Evolutionary conservation across 2,888 invertebrate species (phyloP), one percentile per base, ranked within the genome.

Genomic region (Drosophila stalkeri): DNA sequence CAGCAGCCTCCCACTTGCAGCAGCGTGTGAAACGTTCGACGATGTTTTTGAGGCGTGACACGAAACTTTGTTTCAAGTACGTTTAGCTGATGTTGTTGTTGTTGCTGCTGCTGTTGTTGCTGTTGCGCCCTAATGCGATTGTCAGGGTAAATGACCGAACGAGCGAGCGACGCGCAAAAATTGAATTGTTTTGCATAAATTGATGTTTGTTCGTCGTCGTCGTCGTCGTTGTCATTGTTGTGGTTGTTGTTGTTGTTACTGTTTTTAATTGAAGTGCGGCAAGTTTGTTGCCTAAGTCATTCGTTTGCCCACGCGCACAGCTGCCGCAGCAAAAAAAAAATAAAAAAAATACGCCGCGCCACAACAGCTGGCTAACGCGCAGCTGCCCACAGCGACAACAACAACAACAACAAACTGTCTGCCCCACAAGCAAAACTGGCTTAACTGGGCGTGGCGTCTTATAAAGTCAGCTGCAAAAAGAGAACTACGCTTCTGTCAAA

Each of bases 141-240:
- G 64, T 51, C 57, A 43, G 89, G 85, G 85, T 85, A 87, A 89
- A 89, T 85, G 89, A 89, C 86, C 86, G 81, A 49, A 9, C 67
- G 73, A 77, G 57, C 64, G 75, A 72, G 60, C 64, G 76, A 72
- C 86, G 75, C 33, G 76, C 75, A 80, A 69, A 88, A 88, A 90
- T 88, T 86, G 86, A 88, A 86, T 90, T 86, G 86, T 88, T 77
- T 86, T 88, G 84, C 89, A 90, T 90, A 90, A 88, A 83, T 90
- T 86, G 73, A 75, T 80, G 77, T 75, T 66, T 75, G 49, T 18
- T 51, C 12, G 49, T 2, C 49, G 31, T 7, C n/a, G n/a, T 31
- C 49, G n/a, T n/a, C n/a, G 49, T 18, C 18, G 12, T n/a, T 33
- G 43, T 49, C 16, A 23, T 16, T 16, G 23, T n/a, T 31, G 27